phyloP scores from a whole-genome alignment of 1,140 invertebrate species.

The Zophobas morio region DNA sequence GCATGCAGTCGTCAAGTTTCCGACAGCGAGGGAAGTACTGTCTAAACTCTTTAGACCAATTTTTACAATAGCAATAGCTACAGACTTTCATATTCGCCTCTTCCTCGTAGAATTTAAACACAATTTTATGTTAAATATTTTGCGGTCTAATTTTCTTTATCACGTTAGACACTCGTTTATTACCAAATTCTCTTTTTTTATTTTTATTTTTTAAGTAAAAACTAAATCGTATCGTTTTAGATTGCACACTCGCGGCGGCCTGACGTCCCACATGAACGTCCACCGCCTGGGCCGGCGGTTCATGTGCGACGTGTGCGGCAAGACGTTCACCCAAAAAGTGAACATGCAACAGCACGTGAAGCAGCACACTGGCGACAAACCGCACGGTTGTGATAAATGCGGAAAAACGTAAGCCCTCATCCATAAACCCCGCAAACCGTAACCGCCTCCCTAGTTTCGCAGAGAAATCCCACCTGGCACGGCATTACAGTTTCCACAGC shows the following conservation, averaged over 20 bases:
- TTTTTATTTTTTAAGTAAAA: too few relatives aligned
- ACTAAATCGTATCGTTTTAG: constrained; percentile 58
- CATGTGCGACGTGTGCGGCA: constrained; percentile 70
- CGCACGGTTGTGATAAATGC: constrained; percentile 80
- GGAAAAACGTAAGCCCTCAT: constrained; percentile 64
- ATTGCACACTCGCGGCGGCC: constrained; percentile 68
- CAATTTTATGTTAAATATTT: too few relatives aligned
- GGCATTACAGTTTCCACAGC: constrained; percentile 70
- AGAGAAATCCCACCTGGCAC: constrained; percentile 69
- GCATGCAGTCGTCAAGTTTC: too few relatives aligned
- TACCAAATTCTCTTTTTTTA: too few relatives aligned
- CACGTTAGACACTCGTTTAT: too few relatives aligned
- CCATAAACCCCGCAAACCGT: constrained; percentile 72
- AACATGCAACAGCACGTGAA: constrained; percentile 73
- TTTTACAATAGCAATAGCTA: too few relatives aligned
- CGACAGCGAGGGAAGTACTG: too few relatives aligned
- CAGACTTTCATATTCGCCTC: too few relatives aligned
- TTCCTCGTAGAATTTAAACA: too few relatives aligned
- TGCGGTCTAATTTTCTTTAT: too few relatives aligned
- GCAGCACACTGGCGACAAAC: constrained; percentile 83
- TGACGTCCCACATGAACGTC: constrained; percentile 70
- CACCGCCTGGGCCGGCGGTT: constrained; percentile 68
- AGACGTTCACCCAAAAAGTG: constrained; percentile 71
- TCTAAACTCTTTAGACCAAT: too few relatives aligned
- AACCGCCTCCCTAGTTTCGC: constrained; percentile 65